Conservation (phyloP, 2,113 vertebrate genomes). For the Sarotherodon lohbergeri region DNA sequence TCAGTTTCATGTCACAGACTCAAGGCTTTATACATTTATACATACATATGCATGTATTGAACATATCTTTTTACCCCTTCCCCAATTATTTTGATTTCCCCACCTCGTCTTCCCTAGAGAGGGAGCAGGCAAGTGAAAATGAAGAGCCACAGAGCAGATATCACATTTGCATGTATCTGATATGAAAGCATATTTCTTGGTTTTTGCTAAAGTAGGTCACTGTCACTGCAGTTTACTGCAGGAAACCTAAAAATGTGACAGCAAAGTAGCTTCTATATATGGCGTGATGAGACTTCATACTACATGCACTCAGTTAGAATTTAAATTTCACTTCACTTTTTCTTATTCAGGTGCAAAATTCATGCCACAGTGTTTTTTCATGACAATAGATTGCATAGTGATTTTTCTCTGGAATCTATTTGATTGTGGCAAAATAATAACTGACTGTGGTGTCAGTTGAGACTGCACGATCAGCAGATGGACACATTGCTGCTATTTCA, state of each 20-base stretch:
- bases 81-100: conserved; percentile 27
- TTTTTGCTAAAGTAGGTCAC: conserved; percentile 45
- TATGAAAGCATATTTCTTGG: background rate
- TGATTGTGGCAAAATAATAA: background rate
- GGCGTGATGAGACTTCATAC: background rate
- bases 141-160: background rate
- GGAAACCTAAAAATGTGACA: background rate
- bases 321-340: background rate
- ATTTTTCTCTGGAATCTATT: background rate
- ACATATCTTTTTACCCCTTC: background rate
- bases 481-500: background rate
- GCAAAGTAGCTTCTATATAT: background rate
- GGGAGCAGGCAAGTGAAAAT: background rate
- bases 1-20: background rate
- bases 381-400: background rate
- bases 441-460: background rate
- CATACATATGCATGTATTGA: background rate
- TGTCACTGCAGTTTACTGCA: background rate
- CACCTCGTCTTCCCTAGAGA: background rate
- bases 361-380: background rate
- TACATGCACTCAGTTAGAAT: background rate
- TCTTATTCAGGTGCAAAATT: background rate
- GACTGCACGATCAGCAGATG: background rate
- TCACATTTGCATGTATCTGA: conserved; percentile 10
- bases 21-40: background rate